Base-by-base conservation (phyloP, 2,113 vertebrate genomes). In the Hippocampus guttulatus region DNA sequence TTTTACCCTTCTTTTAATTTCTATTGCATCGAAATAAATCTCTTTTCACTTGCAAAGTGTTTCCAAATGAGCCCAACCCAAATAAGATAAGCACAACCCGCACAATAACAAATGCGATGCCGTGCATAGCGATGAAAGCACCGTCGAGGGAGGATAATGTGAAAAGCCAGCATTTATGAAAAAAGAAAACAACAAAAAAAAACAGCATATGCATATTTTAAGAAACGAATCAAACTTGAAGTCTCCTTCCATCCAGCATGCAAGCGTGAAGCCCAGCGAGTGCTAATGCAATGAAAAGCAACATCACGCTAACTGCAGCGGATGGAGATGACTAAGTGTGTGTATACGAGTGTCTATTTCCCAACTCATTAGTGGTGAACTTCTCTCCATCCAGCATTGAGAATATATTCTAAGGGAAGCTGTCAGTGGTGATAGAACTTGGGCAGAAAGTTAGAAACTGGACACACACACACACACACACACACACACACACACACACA, bases 321-420 rank as follows among this genome's bases (percentile, higher is more conserved):
- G 57, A 70, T 16, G 27, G 62, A 65, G 43, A 69, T 69, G 64
- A 64, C 68, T 57, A 66, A 68, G 25, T 78, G 51, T 64, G 30
- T 25, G 33, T 68, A 23, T 18, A 45, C 38, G 61, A 8, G 47
- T 71, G 74, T 75, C 25, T 71, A 62, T 69, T 84, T 75, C 43
- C 63, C 76, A 71, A 84, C 71, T 84, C 68, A 67, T 79, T 84
- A 76, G 67, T 52, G 69, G 77, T 65, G 67, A 82, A 79, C 68
- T 78, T 71, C 47, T 67, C 54, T 67, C 41, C 65, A 68, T 78
- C 80, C 84, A 69, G 47, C 65, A 3, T 75, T 84, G 82, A 80
- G 76, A 83, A 84, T 83, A 86, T 86, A 75, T 87, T 75, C 66
- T 79, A 47, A 21, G 78, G 3, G 67, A 73, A 68, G 81, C 78